Evolutionary conservation across 2,797 vertebrate species (phyloP).

Genomic region (Bovichtus variegatus): DNA sequence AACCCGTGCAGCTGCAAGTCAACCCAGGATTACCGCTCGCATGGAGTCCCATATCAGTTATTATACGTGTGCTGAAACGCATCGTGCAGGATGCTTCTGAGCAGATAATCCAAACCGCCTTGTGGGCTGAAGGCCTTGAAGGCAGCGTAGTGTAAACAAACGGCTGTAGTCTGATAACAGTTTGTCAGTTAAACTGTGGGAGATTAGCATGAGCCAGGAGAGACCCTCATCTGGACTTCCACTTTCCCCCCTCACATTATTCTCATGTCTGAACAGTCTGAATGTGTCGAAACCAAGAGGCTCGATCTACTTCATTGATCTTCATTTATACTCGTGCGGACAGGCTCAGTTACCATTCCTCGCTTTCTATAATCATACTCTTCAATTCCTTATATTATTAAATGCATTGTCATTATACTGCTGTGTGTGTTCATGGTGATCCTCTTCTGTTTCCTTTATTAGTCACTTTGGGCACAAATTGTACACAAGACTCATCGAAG

Average conservation of each 20-base stretch:
- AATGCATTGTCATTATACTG: neutral
- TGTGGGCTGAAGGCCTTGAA: conserved; percentile 40
- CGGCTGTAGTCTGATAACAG: conserved; percentile 57
- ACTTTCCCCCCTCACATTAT: neutral
- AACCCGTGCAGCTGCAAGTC: conserved; percentile 27
- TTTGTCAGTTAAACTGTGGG: conserved; percentile 71
- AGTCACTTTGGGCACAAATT: neutral
- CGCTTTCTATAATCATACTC: neutral
- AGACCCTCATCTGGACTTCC: conserved; percentile 38
- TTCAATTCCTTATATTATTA: neutral
- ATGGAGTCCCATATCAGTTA: conserved; percentile 26
- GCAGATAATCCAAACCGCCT: conserved; percentile 68
- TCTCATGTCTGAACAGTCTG: neutral
- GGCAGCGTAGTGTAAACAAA: conserved; percentile 67
- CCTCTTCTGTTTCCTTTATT: neutral
- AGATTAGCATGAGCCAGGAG: conserved; percentile 43
- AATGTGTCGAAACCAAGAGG: neutral
- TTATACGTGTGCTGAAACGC: conserved; percentile 22
- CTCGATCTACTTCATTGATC: neutral
- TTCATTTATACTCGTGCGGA: neutral
- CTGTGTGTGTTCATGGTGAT: neutral
- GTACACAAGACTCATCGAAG: neutral
- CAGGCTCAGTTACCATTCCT: neutral
- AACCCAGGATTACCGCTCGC: conserved; percentile 34
- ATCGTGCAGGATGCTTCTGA: conserved; percentile 34